These are phyloP conservation scores for Protaetia brevitarsis DNA, from an alignment of 1,140 invertebrate species.

Conservation along the genomic window DNA sequence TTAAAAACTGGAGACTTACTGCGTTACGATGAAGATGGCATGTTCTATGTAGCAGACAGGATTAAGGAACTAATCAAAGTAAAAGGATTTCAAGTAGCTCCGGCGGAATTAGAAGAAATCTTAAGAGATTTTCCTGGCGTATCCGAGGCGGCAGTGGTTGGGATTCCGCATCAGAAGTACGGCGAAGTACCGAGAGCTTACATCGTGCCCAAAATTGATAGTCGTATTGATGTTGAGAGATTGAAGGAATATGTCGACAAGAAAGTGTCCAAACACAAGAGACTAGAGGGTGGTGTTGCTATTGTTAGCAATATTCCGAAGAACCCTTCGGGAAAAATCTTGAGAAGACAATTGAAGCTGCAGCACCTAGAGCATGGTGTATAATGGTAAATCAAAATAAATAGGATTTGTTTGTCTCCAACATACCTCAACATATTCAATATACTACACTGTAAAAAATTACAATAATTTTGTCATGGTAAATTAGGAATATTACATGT, in stretches of 20 bases:
- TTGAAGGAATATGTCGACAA: slow-evolving; percentile 48
- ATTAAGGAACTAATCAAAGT: slow-evolving; percentile 86
- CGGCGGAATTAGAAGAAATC: slow-evolving; percentile 82
- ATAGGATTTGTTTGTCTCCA: no score
- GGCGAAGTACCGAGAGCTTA: slow-evolving; percentile 78
- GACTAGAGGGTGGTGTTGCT: slow-evolving; percentile 52
- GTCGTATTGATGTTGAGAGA: slow-evolving; percentile 41
- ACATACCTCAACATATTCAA: no score
- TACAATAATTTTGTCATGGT: no score
- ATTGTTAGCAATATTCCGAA: slow-evolving; percentile 59
- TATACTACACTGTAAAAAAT: no score
- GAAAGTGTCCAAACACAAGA: slow-evolving; percentile 49
- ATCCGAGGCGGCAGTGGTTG: slow-evolving; percentile 78
- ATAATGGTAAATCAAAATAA: no score
- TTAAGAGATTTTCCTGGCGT: slow-evolving; percentile 74
- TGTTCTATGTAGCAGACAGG: slow-evolving; percentile 70
- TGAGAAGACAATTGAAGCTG: slow-evolving; percentile 54
- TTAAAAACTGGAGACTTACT: slow-evolving; percentile 75
- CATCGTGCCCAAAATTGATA: slow-evolving; percentile 53
- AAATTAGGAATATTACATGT: no score
- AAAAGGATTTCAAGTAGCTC: slow-evolving; percentile 78
- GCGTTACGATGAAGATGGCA: slow-evolving; percentile 60
- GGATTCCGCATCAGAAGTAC: slow-evolving; percentile 64
- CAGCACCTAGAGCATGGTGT: slow-evolving; percentile 11
- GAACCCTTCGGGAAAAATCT: slow-evolving; percentile 63